Conservation (phyloP, 2,888 invertebrate species). For the Sympetrum striolatum region DNA sequence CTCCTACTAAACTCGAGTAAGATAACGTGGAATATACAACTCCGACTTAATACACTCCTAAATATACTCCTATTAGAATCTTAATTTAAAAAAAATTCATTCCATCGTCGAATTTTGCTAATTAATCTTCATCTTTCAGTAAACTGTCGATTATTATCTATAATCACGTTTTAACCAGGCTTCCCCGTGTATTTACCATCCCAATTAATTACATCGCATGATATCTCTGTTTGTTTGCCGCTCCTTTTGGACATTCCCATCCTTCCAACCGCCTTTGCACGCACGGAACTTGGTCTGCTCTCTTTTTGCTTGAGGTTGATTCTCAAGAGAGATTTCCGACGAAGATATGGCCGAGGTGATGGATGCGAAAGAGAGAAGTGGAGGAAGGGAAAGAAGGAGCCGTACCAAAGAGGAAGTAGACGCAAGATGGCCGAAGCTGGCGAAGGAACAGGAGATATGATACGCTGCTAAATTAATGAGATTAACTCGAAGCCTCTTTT, state of each 20-base stretch:
- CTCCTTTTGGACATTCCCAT: background rate
- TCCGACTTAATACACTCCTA: no score
- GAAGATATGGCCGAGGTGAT: background rate
- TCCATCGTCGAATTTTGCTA: no score
- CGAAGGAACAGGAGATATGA: background rate
- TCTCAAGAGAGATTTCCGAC: background rate
- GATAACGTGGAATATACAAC: no score
- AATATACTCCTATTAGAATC: no score
- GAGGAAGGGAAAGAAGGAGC: background rate
- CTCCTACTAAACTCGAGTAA: no score
- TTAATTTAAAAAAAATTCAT: no score
- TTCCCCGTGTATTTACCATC: no score
- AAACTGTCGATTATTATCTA: no score
- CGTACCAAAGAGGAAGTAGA: background rate
- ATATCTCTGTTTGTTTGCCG: no score
- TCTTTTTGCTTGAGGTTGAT: background rate
- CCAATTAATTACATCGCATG: no score
- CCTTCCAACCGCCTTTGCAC: background rate
- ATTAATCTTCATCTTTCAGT: no score
- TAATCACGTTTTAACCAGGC: no score
- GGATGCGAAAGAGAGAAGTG: background rate
- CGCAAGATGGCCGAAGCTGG: background rate
- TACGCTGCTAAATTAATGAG: constrained; percentile 38
- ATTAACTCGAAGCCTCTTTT: constrained; percentile 35
- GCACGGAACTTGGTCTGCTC: background rate